Conservation (phyloP, 1,140 invertebrate species). For the Stegodyphus dumicola region DNA sequence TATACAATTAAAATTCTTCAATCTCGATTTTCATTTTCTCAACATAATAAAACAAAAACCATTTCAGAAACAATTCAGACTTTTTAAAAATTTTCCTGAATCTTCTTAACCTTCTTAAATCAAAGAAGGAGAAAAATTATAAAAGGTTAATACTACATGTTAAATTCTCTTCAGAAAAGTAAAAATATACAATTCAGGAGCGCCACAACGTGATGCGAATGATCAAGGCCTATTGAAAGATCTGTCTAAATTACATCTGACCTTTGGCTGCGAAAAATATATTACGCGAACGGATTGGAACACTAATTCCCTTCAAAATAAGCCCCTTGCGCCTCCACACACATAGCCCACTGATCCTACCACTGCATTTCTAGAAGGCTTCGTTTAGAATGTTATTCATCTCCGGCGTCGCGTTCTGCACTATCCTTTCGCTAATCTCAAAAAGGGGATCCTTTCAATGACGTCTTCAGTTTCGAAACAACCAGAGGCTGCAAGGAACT, state of each 20-base stretch:
- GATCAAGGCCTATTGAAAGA: not conserved
- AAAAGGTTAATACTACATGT: too few species aligned
- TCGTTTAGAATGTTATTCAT: constrained; percentile 19
- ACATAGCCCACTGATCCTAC: constrained; percentile 13
- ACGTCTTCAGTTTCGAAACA: constrained; percentile 15
- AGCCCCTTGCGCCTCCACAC: constrained; percentile 18
- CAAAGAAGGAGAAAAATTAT: too few species aligned
- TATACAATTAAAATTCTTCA: too few species aligned
- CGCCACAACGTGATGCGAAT: too few species aligned
- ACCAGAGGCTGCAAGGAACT: constrained; percentile 12
- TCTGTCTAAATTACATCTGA: constrained; percentile 13
- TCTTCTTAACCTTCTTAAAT: too few species aligned
- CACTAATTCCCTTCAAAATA: constrained; percentile 13
- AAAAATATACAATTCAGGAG: too few species aligned
- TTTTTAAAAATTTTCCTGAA: too few species aligned
- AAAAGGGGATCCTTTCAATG: not conserved
- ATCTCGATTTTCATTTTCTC: too few species aligned
- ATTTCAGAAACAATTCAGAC: too few species aligned
- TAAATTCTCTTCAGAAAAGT: too few species aligned
- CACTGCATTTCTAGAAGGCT: constrained; percentile 25
- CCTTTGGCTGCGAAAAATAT: not conserved
- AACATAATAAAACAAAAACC: too few species aligned
- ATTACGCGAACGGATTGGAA: not conserved
- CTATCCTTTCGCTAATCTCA: constrained; percentile 18
- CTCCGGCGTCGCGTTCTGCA: constrained; percentile 8